Evolutionary conservation across 2,888 invertebrate genomes (phyloP), one percentile per base, ranked within the genome.

Genomic region (Iphiclides podalirius): DNA sequence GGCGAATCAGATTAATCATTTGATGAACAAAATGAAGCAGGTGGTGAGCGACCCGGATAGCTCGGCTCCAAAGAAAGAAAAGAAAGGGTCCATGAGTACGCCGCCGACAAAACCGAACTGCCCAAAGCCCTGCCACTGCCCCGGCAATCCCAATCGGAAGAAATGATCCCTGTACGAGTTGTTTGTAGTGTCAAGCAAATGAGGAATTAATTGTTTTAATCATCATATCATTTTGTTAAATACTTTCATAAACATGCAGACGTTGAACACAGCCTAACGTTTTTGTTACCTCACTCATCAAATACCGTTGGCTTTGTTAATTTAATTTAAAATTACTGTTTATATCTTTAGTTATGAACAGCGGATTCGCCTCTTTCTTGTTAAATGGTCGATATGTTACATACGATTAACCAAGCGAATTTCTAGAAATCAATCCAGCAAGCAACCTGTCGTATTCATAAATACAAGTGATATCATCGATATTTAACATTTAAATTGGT

Each of bases 51-150:
- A 48, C 71, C 8, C 70, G 70, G 72, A 4, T 0, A 0, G 64
- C 2, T n/a, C n/a, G n/a, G 1, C 11, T 6, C 11, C 11, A n/a
- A 8, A 31, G 11, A 31, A 31, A 31, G 31, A 31, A 12, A 31
- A 31, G 31, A 31, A 20, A 6, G 3, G 4, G 20, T 20, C 4
- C 20, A 4, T 20, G 3, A 4, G 4, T 6, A 20, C 20, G 6
- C 3, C 3, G 4, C n/a, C n/a, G 9, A 8, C 26, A 7, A 67
- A 60, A 37, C 23, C 62, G 0, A 13, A 42, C 4, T 72, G 72
- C 46, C 67, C 71, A 0, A 77, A 73, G 15, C 73, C 79, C 0
- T 79, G 79, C 58, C 64, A 52, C 43, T 79, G 79, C 51, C 72
- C 79, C n/a, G 64, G 64, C 11, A 78, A 79, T 31, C 70, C 73